Evolutionary conservation across 2,113 vertebrate species (phyloP).

Genomic region (Colinus virginianus): DNA sequence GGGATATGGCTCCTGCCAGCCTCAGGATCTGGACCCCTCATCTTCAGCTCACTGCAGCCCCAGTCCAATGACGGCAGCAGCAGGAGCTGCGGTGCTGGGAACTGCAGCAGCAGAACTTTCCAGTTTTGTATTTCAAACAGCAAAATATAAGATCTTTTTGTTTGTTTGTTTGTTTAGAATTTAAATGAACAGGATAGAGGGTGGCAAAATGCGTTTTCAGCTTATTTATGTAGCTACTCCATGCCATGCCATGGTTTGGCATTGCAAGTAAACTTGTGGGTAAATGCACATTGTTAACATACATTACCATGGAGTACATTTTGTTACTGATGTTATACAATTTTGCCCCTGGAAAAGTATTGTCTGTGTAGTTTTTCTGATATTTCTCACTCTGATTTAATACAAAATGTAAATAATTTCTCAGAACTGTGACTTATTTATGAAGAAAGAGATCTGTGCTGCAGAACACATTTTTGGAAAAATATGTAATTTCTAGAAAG

Average conservation of each 20-base stretch:
- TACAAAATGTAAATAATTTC: not conserved
- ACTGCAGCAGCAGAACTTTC: not conserved
- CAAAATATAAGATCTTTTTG: not conserved
- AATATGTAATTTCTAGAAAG: not conserved
- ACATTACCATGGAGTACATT: not conserved
- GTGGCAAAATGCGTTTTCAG: not conserved
- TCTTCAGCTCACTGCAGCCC: not conserved
- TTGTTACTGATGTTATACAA: not conserved
- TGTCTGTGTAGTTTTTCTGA: fast-evolving
- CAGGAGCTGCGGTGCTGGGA: not conserved
- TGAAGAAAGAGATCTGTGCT: not conserved
- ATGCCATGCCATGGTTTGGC: not conserved
- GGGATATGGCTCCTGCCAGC: not conserved
- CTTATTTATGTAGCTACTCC: not conserved
- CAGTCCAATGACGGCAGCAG: not conserved
- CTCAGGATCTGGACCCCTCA: not conserved
- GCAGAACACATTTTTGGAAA: not conserved
- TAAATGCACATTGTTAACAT: not conserved
- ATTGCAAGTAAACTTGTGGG: not conserved
- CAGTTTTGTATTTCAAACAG: not conserved
- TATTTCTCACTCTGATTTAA: not conserved
- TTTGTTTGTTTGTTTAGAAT: not conserved
- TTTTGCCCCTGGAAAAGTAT: not conserved
- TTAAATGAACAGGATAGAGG: not conserved
- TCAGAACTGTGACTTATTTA: not conserved